Evolutionary conservation across 2,113 vertebrate species (phyloP).

Genomic region (Reinhardtius hippoglossoides): DNA sequence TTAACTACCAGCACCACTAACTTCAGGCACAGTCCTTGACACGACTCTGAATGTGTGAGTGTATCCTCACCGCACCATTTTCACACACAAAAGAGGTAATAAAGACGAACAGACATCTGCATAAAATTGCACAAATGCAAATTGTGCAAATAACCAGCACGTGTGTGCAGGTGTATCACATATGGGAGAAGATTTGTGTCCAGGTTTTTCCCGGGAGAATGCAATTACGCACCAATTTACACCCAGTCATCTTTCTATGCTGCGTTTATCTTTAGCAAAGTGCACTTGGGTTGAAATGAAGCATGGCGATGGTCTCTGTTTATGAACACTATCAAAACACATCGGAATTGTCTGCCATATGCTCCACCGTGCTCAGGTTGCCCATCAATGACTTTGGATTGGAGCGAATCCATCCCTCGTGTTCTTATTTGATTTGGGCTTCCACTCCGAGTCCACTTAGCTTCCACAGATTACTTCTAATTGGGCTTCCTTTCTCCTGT

Average conservation of each 20-base stretch:
- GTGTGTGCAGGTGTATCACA: slow-evolving; percentile 51
- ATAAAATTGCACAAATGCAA: slow-evolving; percentile 45
- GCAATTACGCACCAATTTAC: slow-evolving; percentile 72
- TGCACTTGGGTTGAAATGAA: slow-evolving; percentile 74
- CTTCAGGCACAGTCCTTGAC: too few species aligned
- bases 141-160: slow-evolving; percentile 41
- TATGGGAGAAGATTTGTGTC: slow-evolving; percentile 39
- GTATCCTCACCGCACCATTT: background rate
- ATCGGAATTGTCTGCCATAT: slow-evolving; percentile 76
- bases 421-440: slow-evolving; percentile 65
- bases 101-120: slow-evolving; percentile 36
- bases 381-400: slow-evolving; percentile 59
- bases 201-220: slow-evolving; percentile 62
- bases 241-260: slow-evolving; percentile 59
- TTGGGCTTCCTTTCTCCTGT: slow-evolving; percentile 29
- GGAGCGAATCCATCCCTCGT: slow-evolving; percentile 44
- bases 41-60: background rate
- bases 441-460: slow-evolving; percentile 61
- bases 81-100: background rate
- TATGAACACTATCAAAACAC: slow-evolving; percentile 73
- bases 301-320: slow-evolving; percentile 65
- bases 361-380: slow-evolving; percentile 72
- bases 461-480: slow-evolving; percentile 65
- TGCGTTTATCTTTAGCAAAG: slow-evolving; percentile 71
- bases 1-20: too few species aligned